Base-by-base conservation (phyloP, 2,888 invertebrate species). In the Eupithecia subumbrata region DNA sequence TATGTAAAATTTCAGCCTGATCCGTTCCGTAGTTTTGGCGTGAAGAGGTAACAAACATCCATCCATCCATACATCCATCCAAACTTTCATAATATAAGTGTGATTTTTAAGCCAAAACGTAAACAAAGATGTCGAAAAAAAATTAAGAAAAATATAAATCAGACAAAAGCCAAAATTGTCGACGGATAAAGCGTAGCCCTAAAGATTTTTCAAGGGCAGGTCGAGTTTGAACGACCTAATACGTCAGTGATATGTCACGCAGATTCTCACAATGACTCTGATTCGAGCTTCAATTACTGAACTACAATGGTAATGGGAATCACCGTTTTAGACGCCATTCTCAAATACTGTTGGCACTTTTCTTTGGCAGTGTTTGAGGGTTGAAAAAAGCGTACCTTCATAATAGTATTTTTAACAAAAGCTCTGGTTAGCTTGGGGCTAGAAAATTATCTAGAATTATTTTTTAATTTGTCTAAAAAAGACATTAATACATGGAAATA, bases 141-240 rank as follows among this genome's bases (percentile, higher is more conserved):
- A n/a, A n/a, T n/a, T n/a, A n/a, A n/a, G n/a, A 30, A 30, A 30
- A 30, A 30, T 40, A 40, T 43, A 18, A 5, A 22, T 56, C 56
- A 56, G 56, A 11, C 56, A 56, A 56, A 56, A 12, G 9, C 4
- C 56, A 14, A 60, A 25, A 5, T 14, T 25, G 22, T 22, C 25
- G 60, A 14, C 25, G 12, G 2, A 16, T 48, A 48, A 48, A 45
- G 16, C n/a, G n/a, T 22, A 22, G 52, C n/a, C n/a, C 22, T 22
- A 22, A 56, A 22, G 52, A n/a, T 22, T 22, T 9, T 81, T 69
- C 74, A 72, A 74, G 74, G 69, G 72, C 77, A 77, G 73, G 52
- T 79, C 76, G 68, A 83, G 83, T 87, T 89, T 89, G 88, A 88
- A 83, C 87, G 89, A 87, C 85, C 84, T 73, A 75, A n/a, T 11